These are phyloP conservation scores for Xanthorhoe spadicearia DNA, from an alignment of 2,888 invertebrate species.

Conservation along the genomic window DNA sequence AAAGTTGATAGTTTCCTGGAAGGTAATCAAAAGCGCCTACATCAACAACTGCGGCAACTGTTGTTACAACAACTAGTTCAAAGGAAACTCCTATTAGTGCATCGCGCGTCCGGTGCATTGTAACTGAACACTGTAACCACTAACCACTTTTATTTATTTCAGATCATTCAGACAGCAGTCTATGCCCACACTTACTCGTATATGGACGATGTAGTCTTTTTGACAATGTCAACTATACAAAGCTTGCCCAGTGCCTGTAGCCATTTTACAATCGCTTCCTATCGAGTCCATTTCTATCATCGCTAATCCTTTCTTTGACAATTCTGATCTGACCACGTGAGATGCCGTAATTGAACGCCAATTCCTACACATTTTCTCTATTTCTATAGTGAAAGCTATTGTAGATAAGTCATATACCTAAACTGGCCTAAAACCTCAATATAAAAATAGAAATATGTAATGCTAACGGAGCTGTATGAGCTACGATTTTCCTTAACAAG, in stretches of 20 bases:
- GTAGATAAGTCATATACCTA: too few relatives aligned
- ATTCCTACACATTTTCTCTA: too few relatives aligned
- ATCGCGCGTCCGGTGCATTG: slow-evolving; percentile 71
- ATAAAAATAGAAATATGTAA: too few relatives aligned
- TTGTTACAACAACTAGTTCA: slow-evolving; percentile 70
- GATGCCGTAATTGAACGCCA: too few relatives aligned
- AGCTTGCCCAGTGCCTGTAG: neutral
- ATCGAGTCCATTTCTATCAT: too few relatives aligned
- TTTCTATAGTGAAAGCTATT: too few relatives aligned
- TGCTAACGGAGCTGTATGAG: neutral
- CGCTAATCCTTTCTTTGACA: too few relatives aligned
- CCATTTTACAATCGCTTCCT: too few relatives aligned
- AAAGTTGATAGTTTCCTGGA: slow-evolving; percentile 59
- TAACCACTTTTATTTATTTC: neutral
- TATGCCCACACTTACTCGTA: neutral
- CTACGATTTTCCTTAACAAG: neutral
- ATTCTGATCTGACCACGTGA: too few relatives aligned
- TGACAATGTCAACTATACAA: neutral
- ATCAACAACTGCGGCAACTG: slow-evolving; percentile 59
- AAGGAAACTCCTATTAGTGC: slow-evolving; percentile 77
- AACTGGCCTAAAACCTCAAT: too few relatives aligned
- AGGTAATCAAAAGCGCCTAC: slow-evolving; percentile 52
- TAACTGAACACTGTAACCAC: slow-evolving; percentile 50
- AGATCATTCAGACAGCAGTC: neutral
- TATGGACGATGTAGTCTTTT: neutral